Base-by-base conservation (phyloP, 2,113 vertebrate species). In the Hypomesus transpacificus region DNA sequence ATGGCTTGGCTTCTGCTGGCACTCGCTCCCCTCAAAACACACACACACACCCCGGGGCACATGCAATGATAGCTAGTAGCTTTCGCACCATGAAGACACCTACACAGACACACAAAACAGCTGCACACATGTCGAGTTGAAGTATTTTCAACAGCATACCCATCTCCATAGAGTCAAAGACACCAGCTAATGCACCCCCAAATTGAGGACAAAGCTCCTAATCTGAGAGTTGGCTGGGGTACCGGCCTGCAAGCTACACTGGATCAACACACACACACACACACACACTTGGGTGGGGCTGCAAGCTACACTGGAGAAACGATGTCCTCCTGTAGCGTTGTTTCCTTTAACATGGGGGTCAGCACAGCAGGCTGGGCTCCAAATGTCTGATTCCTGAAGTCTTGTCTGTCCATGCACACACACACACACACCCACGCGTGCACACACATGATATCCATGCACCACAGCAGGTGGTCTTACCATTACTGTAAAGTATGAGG, bases 381-480 rank as follows among this genome's bases (percentile, higher is more conserved):
- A 61, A 77, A 53, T 64, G 50, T 71, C 74, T 81, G 73, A 77
- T 80, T 81, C 80, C 71, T 75, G 54, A 56, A n/a, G 71, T 73
- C 74, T 72, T 56, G 66, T 75, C 80, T 75, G 2, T 16, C 69
- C 75, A 83, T 79, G 82, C 64, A 59, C 26, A 22, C 72, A 53
- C 73, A n/a, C n/a, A 63, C 79, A 85, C 51, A 54, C 65, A 31
- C 77, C 31, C 31, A 34, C 31, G 31, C 39, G 13, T 46, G 39
- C 39, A 46, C 39, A 46, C 39, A 46, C 39, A 13, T 46, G 2
- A 46, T 13, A 46, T 46, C 39, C 31, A 34, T 53, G 81, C 80
- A 82, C 68, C 82, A 17, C 79, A 80, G 84, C 85, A 75, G 82
- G 84, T 80, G 82, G 82, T 73, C 75, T 82, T 73, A 56, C 28